Conservation (phyloP, 2,888 invertebrate genomes). For the Spisula subtruncata region DNA sequence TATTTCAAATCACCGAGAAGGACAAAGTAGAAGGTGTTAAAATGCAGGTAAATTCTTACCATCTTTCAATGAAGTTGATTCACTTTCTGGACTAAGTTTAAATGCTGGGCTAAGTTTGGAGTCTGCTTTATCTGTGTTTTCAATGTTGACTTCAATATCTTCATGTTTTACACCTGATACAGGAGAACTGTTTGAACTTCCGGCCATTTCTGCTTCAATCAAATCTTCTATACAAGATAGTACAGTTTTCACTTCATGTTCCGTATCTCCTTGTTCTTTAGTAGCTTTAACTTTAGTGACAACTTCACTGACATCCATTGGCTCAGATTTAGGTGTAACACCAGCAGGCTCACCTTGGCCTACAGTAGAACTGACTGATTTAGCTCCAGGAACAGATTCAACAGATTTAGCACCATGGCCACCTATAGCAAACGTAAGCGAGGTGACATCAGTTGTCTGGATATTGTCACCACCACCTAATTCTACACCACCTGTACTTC, state of each 20-base stretch:
- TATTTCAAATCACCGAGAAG: no score
- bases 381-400: not conserved
- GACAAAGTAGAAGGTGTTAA: no score
- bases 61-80: not conserved
- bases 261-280: not conserved
- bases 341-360: not conserved
- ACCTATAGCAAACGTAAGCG: not conserved
- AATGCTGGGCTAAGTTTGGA: not conserved
- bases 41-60: not conserved
- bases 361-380: not conserved
- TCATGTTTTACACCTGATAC: not conserved
- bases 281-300: not conserved
- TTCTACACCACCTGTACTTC: not conserved
- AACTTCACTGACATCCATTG: not conserved
- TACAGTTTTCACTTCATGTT: conserved; percentile 45
- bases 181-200: not conserved
- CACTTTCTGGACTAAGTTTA: not conserved
- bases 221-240: conserved; percentile 56
- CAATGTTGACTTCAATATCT: conserved; percentile 32
- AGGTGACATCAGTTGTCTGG: not conserved
- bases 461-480: conserved; percentile 18
- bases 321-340: not conserved
- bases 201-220: conserved; percentile 45
- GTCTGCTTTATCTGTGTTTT: not conserved
- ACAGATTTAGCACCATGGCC: not conserved